These are phyloP conservation scores for Rhopalosiphum padi DNA, from an alignment of 1,140 invertebrate genomes.

Conservation along the genomic window DNA sequence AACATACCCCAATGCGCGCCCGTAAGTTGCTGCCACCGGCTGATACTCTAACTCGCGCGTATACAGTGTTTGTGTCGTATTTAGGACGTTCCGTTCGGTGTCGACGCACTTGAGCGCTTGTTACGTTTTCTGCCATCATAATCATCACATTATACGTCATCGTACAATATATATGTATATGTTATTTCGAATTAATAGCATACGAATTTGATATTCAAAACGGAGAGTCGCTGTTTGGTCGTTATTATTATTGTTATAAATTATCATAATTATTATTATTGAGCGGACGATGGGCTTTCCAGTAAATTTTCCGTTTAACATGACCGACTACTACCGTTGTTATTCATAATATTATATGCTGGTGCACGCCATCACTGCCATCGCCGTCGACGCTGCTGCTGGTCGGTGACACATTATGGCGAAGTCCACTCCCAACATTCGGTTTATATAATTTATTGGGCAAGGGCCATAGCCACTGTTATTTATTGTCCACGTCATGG, in stretches of 20 bases:
- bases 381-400: background rate
- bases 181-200: conserved; percentile 1
- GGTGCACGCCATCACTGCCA: background rate
- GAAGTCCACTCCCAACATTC: conserved; percentile 35
- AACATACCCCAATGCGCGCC: conserved; percentile 1
- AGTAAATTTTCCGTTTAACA: conserved; percentile 20
- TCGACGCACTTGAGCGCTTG: background rate
- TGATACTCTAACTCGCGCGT: background rate
- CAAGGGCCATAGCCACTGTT: conserved; percentile 11
- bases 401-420: background rate
- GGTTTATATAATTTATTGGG: conserved; percentile 33
- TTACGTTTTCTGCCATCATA: background rate
- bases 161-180: background rate
- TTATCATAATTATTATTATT: conserved; percentile 27
- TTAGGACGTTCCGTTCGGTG: background rate
- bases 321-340: background rate
- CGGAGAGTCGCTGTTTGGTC: background rate
- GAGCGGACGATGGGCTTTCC: background rate
- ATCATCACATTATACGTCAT: background rate
- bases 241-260: conserved; percentile 31
- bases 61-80: background rate
- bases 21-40: conserved; percentile 9
- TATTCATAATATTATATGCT: conserved; percentile 6
- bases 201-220: conserved; percentile 18
- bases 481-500: conserved; percentile 25